phyloP scores from a whole-genome alignment of 30 jellyfish, hydroid and myxozoan species.

The Hydractinia symbiolongicarpus region DNA sequence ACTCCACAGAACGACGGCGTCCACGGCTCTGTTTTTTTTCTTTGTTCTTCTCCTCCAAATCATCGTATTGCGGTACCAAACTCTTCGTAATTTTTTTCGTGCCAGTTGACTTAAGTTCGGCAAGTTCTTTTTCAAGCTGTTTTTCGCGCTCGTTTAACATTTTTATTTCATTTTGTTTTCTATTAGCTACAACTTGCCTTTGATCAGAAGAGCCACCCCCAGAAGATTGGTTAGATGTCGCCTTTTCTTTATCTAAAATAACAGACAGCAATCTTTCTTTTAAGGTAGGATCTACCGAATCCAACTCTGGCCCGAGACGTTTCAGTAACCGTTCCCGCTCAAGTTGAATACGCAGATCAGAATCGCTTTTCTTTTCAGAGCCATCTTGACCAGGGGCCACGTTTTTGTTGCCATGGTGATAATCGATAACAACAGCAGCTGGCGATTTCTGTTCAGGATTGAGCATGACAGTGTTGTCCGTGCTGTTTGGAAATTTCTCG shows the following conservation, averaged over 20 bases:
- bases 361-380: conserved; percentile 23
- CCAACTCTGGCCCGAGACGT: conserved; percentile 72
- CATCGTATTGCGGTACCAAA: conserved; percentile 40
- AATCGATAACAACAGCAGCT: conserved; percentile 12
- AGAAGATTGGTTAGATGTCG: conserved; percentile 23
- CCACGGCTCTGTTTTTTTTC: conserved; percentile 4
- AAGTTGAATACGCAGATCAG: conserved; percentile 51
- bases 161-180: conserved; percentile 14
- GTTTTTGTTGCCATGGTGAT: conserved; percentile 8
- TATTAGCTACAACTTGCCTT: conserved; percentile 20
- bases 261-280: conserved; percentile 60
- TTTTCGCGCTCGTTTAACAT: conserved; percentile 52
- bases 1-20: not conserved
- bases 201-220: not conserved
- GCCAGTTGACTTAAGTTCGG: conserved; percentile 6
- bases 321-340: conserved; percentile 71
- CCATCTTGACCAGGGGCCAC: conserved; percentile 12
- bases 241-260: conserved; percentile 29
- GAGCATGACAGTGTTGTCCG: conserved; percentile 34
- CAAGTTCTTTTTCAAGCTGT: conserved; percentile 33
- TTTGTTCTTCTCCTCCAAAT: conserved; percentile 30
- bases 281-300: conserved; percentile 42
- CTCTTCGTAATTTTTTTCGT: conserved; percentile 32
- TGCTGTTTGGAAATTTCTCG: conserved; percentile 18
- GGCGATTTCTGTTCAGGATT: conserved; percentile 36